Base-by-base conservation (phyloP, 1,140 invertebrate species). In the Stegodyphus dumicola region DNA sequence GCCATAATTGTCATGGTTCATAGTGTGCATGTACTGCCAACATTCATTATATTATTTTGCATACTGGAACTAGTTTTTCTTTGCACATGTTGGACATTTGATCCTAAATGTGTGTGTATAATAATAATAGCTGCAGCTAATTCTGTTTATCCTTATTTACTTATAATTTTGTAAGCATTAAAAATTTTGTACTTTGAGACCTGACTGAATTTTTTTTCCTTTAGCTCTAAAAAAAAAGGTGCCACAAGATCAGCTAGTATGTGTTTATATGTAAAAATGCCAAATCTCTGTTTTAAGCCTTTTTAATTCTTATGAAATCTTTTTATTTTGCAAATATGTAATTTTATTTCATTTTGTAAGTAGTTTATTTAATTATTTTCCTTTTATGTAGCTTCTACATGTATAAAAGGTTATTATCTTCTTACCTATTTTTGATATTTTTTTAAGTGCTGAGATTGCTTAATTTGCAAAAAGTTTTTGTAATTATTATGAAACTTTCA, bases 21-120 rank as follows among this genome's bases (percentile, higher is more conserved):
- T 13, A 81, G 70, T 74, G 66, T 81, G 79, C 79, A 81, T 17
- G 17, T 81, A 74, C 79, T 81, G 79, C 79, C 79, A 81, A 81
- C 10, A n/a, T 74, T 81, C 69, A 81, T 81, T 60, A 60, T 69
- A 69, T 71, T 60, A 15, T 60, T 10, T 60, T 80, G 78, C 69
- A 80, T 74, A 74, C 56, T 81, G 6, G 15, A 54, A 64, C 18
- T 17, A 51, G 74, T 13, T 52, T 74, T 52, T 77, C 67, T 18
- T 69, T 70, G 65, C 60, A 15, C 52, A 17, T 18, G n/a, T 17
- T 56, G 48, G 18, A 77, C 7, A 53, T 48, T 77, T 73, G 6
- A n/a, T 73, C 74, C 15, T 48, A 33, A 18, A 56, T 54, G 33
- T 74, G 48, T 74, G 69, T 60, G 53, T 71, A 80, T 33, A 54